These are phyloP conservation scores for Atherix ibis DNA, from an alignment of 2,888 invertebrate species.

Conservation along the genomic window DNA sequence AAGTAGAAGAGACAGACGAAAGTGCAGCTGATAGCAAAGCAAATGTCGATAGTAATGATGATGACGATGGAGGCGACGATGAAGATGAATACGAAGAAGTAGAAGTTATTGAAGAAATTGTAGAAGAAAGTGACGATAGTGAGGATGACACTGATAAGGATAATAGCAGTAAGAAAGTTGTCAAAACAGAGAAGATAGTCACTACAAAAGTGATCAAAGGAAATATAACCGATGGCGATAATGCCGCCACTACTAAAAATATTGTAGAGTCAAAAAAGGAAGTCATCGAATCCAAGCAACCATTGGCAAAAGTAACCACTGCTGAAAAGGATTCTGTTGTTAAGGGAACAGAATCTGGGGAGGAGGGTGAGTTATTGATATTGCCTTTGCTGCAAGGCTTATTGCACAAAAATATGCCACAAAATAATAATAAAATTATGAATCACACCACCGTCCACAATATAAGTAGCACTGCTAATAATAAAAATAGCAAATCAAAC, in stretches of 20 bases:
- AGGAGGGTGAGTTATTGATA: constrained; percentile 59
- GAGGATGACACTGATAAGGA: constrained; percentile 6
- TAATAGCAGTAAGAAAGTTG: constrained; percentile 15
- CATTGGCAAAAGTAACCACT: neutral
- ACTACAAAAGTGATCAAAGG: constrained; percentile 4
- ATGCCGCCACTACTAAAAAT: neutral
- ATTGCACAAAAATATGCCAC: constrained; percentile 33
- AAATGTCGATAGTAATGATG: constrained; percentile 9
- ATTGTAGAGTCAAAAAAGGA: neutral
- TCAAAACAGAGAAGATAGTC: constrained; percentile 28
- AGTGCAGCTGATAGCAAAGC: constrained; percentile 30
- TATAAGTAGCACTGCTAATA: constrained; percentile 5
- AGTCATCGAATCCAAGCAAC: neutral
- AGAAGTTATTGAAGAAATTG: constrained; percentile 4
- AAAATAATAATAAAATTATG: constrained; percentile 6
- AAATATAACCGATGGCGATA: constrained; percentile 2
- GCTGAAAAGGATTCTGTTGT: no score
- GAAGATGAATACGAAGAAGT: constrained; percentile 5
- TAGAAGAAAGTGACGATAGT: constrained; percentile 7
- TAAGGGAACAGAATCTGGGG: constrained; percentile 18
- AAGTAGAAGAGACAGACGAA: constrained; percentile 11
- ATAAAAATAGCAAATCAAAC: constrained; percentile 16
- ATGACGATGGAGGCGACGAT: neutral
- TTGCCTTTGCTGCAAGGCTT: constrained; percentile 52
- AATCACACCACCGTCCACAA: constrained; percentile 11